Evolutionary conservation across 2,797 vertebrate genomes (phyloP), one percentile per base, ranked within the genome.

Genomic region (Gymnopithys bicolor): DNA sequence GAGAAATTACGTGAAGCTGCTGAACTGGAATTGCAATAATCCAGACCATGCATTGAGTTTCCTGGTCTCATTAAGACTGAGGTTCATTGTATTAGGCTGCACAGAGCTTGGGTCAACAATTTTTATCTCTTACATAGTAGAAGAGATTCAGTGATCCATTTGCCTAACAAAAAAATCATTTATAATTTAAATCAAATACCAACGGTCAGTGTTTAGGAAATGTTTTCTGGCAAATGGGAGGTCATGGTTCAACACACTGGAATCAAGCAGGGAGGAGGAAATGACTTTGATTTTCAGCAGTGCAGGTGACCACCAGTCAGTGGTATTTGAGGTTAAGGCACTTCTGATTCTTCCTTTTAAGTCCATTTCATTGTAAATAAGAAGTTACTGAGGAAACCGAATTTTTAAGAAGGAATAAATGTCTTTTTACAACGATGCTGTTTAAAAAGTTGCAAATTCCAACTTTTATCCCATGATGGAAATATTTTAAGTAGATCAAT

Each of bases 21-120:
- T 77, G 71, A 93, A 94, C 94, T 92, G 90, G 95, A 97, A 97
- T 93, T 90, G 69, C 88, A 97, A 46, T 96, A 96, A 87, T 89
- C 41, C 88, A 89, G 92, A 94, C 60, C 10, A 51, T 63, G 81
- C 81, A 15, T 2, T 79, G 78, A 71, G 75, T 84, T 97, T 96
- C 94, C 93, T 91, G 91, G 60, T 90, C 53, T 87, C 78, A 43
- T 83, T 92, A 95, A 97, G 90, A 93, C 81, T 94, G 93, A 64
- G 46, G 76, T 82, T 91, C 88, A 86, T 96, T 97, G 84, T 94
- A 28, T 90, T 46, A 55, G 92, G 68, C 70, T 77, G 68, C 55
- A 71, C 46, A 19, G 62, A 80, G 37, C 59, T 68, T 87, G 73
- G 53, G 81, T 87, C 86, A 95, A 94, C 82, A 93, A 2, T 64